Evolutionary conservation across 2,888 invertebrate genomes (phyloP).

Genomic region (Hermodice carunculata): DNA sequence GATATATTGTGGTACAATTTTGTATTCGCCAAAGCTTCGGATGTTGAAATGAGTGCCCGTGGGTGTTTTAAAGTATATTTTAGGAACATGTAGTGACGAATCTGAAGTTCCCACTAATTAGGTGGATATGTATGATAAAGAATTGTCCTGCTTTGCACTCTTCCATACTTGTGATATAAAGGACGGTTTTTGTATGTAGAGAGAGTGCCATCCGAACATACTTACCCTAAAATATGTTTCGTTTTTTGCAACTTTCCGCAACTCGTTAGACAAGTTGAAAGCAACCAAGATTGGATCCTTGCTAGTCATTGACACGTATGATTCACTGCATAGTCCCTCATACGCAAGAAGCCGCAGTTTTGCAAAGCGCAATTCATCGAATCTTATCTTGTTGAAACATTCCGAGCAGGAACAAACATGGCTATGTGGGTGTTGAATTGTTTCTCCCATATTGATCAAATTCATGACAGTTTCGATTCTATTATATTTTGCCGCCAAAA

Average conservation of each 20-base stretch:
- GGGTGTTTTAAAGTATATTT: no score
- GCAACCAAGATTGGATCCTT: slow-evolving; percentile 67
- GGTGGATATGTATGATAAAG: neutral
- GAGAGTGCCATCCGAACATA: neutral
- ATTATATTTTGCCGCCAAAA: slow-evolving; percentile 39
- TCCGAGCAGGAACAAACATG: slow-evolving; percentile 63
- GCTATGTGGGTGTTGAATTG: slow-evolving; percentile 64
- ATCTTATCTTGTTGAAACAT: slow-evolving; percentile 60
- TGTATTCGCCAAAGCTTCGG: no score
- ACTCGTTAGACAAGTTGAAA: slow-evolving; percentile 60
- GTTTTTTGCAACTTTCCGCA: slow-evolving; percentile 55
- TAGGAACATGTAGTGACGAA: no score
- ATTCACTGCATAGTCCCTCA: slow-evolving; percentile 63
- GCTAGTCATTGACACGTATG: slow-evolving; percentile 65
- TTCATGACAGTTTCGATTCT: slow-evolving; percentile 41
- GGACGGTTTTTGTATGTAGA: neutral
- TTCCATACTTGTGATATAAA: neutral
- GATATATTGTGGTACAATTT: no score
- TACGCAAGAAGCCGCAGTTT: slow-evolving; percentile 66
- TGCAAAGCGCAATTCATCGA: slow-evolving; percentile 65
- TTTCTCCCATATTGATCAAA: slow-evolving; percentile 57
- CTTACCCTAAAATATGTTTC: slow-evolving; percentile 68
- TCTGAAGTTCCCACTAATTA: no score
- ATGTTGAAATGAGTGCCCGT: no score
- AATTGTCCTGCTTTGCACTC: neutral